Conservation (phyloP, 1,140 invertebrate genomes). For the Odontomachus brunneus region DNA sequence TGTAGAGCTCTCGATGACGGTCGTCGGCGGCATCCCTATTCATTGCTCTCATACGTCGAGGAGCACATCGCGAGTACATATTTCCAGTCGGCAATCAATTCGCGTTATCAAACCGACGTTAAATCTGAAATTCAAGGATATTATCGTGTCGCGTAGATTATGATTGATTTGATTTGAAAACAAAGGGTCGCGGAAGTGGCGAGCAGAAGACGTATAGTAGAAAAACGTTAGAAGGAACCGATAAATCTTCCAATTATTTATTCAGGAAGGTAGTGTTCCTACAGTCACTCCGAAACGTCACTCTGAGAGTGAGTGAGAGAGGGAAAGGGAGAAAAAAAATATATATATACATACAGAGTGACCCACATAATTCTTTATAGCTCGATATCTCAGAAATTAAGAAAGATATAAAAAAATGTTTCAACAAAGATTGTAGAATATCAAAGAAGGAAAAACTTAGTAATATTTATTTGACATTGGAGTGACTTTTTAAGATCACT, state of each 20-base stretch:
- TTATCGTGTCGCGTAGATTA: conserved; percentile 51
- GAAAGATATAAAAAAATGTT: no score
- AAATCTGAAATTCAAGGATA: conserved; percentile 43
- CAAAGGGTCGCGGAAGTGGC: conserved; percentile 28
- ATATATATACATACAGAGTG: conserved; percentile 10
- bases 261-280: no score
- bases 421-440: no score
- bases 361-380: no score
- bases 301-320: background rate
- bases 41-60: background rate
- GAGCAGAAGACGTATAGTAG: conserved; percentile 6
- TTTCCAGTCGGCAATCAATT: conserved; percentile 41
- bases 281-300: background rate
- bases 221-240: background rate
- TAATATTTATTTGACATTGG: no score
- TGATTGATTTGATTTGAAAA: conserved; percentile 58
- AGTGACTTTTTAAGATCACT: no score
- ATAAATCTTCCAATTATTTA: conserved; percentile 32
- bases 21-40: background rate
- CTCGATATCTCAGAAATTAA: no score
- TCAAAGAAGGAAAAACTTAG: no score
- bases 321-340: background rate
- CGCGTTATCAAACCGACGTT: conserved; percentile 49
- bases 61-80: conserved; percentile 3
- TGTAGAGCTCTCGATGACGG: background rate